phyloP scores from a whole-genome alignment of 2,113 vertebrate species.

The Pipa parva region DNA sequence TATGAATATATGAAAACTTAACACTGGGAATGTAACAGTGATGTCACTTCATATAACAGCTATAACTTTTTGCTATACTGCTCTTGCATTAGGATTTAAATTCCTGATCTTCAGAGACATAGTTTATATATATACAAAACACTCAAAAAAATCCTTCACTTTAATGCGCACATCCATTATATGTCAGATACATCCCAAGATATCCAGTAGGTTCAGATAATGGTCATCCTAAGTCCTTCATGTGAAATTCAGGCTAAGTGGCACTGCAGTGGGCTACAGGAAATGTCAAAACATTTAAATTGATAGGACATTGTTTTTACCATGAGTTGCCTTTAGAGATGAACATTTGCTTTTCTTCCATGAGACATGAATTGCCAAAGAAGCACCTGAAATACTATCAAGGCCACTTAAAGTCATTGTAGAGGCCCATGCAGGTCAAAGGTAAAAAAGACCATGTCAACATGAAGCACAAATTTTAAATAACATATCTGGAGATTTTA shows the following conservation, averaged over 20 bases:
- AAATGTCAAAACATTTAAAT: constrained; percentile 38
- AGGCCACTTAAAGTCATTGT: constrained; percentile 6
- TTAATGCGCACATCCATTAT: constrained; percentile 18
- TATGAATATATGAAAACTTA: no score
- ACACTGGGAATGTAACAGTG: no score
- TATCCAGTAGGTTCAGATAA: constrained; percentile 33
- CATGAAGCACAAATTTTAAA: no score
- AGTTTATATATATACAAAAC: constrained; percentile 37
- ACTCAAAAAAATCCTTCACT: constrained; percentile 22
- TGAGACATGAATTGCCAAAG: constrained; percentile 25
- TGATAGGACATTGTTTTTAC: constrained; percentile 36
- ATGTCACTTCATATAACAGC: no score
- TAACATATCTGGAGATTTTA: no score
- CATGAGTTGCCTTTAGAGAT: constrained; percentile 13
- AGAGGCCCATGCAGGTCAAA: constrained; percentile 20
- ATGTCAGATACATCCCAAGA: constrained; percentile 26
- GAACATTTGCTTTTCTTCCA: constrained; percentile 15
- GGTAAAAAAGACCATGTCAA: neutral
- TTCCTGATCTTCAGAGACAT: constrained; percentile 23
- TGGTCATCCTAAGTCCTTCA: constrained; percentile 39
- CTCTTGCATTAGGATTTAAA: no score
- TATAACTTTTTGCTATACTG: no score
- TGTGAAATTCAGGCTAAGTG: constrained; percentile 39
- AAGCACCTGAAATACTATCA: constrained; percentile 26
- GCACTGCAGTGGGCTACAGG: constrained; percentile 21